phyloP scores from a whole-genome alignment of 2,888 invertebrate species.

The Endomychus coccineus region DNA sequence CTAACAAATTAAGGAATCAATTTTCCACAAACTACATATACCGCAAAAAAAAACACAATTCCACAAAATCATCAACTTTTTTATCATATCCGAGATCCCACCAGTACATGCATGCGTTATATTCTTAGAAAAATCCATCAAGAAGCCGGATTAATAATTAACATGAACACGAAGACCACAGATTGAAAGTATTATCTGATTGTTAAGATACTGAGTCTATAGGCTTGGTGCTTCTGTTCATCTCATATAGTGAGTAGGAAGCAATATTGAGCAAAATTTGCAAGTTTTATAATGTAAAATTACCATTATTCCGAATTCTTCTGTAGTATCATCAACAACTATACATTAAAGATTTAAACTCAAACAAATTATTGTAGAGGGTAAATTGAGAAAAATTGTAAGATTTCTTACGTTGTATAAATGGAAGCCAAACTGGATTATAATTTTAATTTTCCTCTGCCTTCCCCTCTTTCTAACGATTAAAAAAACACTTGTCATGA shows the following conservation, averaged over 20 bases:
- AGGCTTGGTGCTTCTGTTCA: slow-evolving; percentile 13
- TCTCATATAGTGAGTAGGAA: slow-evolving; percentile 2
- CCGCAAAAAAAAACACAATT: no score
- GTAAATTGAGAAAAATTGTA: slow-evolving; percentile 25
- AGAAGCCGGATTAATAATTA: neutral
- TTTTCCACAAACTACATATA: no score
- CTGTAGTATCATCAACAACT: slow-evolving; percentile 33
- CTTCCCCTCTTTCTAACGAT: slow-evolving; percentile 14
- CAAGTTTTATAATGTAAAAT: slow-evolving; percentile 11
- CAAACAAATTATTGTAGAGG: slow-evolving; percentile 21
- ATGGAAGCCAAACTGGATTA: slow-evolving; percentile 39
- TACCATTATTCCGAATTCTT: slow-evolving; percentile 13
- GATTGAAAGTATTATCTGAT: slow-evolving; percentile 14
- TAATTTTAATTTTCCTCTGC: slow-evolving; percentile 21
- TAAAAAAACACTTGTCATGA: slow-evolving; percentile 13
- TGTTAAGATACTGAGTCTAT: slow-evolving; percentile 8
- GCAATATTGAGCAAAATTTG: slow-evolving; percentile 2
- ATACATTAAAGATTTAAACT: slow-evolving; percentile 28
- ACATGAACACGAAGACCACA: neutral
- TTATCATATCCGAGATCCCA: no score
- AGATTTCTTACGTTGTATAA: slow-evolving; percentile 25
- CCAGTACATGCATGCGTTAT: no score
- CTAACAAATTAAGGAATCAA: no score
- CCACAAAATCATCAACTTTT: no score
- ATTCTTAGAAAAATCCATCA: no score